phyloP scores from a whole-genome alignment of 2,797 vertebrate species.

The Zenarchopterus dispar region DNA sequence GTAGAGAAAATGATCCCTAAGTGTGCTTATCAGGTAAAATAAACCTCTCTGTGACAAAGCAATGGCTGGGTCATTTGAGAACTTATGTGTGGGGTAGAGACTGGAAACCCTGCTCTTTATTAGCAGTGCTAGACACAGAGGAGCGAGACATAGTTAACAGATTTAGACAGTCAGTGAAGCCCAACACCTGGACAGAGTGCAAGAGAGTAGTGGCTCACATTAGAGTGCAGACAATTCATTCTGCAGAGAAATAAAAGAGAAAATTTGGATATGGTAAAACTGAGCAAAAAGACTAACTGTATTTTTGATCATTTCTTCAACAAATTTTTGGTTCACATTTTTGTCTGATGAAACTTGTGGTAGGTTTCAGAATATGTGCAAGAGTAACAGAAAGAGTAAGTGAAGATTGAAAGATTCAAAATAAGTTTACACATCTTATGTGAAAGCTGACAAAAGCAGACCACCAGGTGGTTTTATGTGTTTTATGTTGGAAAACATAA shows the following conservation, averaged over 20 bases:
- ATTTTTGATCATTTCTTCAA: constrained; percentile 31
- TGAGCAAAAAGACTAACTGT: neutral
- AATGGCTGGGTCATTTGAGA: constrained; percentile 73
- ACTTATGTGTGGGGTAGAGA: constrained; percentile 68
- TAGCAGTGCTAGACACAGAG: constrained; percentile 72
- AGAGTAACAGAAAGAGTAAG: constrained; percentile 16
- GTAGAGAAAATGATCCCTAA: constrained; percentile 63
- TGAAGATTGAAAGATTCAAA: constrained; percentile 58
- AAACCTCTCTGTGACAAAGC: constrained; percentile 71
- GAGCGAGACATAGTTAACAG: constrained; percentile 79
- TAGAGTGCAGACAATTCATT: constrained; percentile 40
- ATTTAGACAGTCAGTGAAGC: constrained; percentile 84
- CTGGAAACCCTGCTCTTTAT: constrained; percentile 76
- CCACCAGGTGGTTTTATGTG: constrained; percentile 63
- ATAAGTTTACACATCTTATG: constrained; percentile 55
- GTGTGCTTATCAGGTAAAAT: constrained; percentile 73
- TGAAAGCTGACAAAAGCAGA: constrained; percentile 61
- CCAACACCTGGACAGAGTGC: constrained; percentile 76
- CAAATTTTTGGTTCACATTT: constrained; percentile 24
- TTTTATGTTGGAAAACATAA: constrained; percentile 69
- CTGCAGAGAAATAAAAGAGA: constrained; percentile 32
- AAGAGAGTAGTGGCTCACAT: constrained; percentile 53
- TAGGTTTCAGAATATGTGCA: constrained; percentile 21
- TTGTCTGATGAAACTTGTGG: constrained; percentile 16
- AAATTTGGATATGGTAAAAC: constrained; percentile 21